Conservation (phyloP, 2,113 vertebrate species). For the Centrocercus urophasianus region DNA sequence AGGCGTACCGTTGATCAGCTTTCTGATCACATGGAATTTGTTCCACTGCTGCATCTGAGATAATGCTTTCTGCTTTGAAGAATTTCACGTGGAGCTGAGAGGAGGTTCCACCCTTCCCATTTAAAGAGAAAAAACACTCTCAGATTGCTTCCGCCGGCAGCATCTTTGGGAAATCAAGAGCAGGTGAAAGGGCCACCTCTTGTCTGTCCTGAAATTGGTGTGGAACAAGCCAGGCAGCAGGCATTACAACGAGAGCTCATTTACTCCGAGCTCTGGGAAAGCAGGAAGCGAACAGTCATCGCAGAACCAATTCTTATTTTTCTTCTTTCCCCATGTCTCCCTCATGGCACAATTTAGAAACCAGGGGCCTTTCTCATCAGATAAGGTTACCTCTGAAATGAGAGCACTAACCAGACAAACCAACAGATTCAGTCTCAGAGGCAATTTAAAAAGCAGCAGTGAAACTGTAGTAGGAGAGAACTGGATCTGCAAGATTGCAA, state of each 20-base stretch:
- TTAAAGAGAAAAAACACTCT: background rate
- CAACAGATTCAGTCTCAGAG: background rate
- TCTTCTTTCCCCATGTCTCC: background rate
- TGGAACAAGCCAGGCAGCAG: slow-evolving; percentile 41
- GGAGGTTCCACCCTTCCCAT: slow-evolving; percentile 49
- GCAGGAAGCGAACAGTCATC: background rate
- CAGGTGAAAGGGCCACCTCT: slow-evolving; percentile 42
- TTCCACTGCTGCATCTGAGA: slow-evolving; percentile 53
- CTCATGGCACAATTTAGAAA: slow-evolving; percentile 11
- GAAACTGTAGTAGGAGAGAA: background rate
- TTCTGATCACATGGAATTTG: slow-evolving; percentile 69
- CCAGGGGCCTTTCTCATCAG: slow-evolving; percentile 29
- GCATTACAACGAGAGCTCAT: slow-evolving; percentile 40
- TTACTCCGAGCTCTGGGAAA: slow-evolving; percentile 44
- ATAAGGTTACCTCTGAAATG: slow-evolving; percentile 38
- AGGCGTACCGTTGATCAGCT: slow-evolving; percentile 71
- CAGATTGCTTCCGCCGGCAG: slow-evolving; percentile 3
- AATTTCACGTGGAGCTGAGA: slow-evolving; percentile 19
- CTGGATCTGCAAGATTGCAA: slow-evolving; percentile 1
- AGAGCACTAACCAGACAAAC: slow-evolving; percentile 1
- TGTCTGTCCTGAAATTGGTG: slow-evolving; percentile 53
- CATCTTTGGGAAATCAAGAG: slow-evolving; percentile 41
- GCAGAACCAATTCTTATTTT: slow-evolving; percentile 20
- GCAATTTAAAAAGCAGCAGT: slow-evolving; percentile 20
- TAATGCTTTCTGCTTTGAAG: slow-evolving; percentile 43